Evolutionary conservation across 2,888 invertebrate species (phyloP), one percentile per base, ranked within the genome.

Genomic region (Myopa testacea): DNA sequence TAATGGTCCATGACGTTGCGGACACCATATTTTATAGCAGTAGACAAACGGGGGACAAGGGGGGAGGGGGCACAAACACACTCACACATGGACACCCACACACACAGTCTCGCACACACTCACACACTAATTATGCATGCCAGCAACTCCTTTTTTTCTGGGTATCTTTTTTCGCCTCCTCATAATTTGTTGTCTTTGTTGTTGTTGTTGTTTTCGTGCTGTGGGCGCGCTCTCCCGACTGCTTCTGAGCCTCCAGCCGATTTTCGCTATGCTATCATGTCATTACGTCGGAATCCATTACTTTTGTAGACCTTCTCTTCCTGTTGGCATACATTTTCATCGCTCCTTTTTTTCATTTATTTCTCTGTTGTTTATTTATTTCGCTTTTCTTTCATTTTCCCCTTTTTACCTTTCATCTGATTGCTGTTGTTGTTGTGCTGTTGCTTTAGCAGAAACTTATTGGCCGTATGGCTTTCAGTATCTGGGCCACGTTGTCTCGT

Each of bases 361-460:
- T 37, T 60, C n/a, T 45, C 26, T 67, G 67, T 69, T 37, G 19
- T 71, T 62, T 14, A 50, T 55, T 75, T 65, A 71, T 55, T 50
- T 67, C 10, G 50, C 73, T 75, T 72, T 65, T 12, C 55, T 68
- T 76, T 58, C 8, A 16, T 6, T 75, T 67, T 67, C 8, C 4
- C 38, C 12, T 65, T 76, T 74, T 26, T 45, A n/a, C 45, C 19
- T 68, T 75, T n/a, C 12, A 68, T 68, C 52, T 45, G n/a, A 65
- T 45, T 50, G 37, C 7, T 26, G 2, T 14, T 26, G 16, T 26
- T 12, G n/a, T 14, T 16, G 37, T 26, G 1, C 26, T 6, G n/a
- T n/a, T 62, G 2, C 40, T 75, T 85, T 80, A 90, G 76, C 89
- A 89, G 80, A 90, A 88, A 78, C 90, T 90, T n/a, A 90, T 80